phyloP scores from a whole-genome alignment of 2,113 vertebrate species.

The Peromyscus californicus region DNA sequence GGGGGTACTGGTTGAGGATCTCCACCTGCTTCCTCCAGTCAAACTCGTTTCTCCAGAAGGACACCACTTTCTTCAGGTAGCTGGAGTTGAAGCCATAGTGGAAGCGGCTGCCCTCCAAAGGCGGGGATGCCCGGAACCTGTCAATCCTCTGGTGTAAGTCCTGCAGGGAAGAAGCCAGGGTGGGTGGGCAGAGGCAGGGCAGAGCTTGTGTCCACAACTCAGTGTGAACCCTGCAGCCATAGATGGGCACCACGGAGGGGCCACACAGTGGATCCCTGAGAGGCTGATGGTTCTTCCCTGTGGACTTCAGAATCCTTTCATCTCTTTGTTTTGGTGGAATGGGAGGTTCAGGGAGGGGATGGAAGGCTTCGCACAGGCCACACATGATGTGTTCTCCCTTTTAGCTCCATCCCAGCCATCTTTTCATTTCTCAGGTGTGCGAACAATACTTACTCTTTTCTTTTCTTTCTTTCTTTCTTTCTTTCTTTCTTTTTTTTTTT shows the following conservation, averaged over 20 bases:
- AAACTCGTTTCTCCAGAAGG: conserved; percentile 90
- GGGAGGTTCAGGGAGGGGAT: not conserved
- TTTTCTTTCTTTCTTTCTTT: no score
- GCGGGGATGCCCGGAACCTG: conserved; percentile 81
- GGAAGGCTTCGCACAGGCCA: not conserved
- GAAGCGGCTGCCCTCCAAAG: conserved; percentile 87
- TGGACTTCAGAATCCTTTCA: not conserved
- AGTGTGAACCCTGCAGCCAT: no score
- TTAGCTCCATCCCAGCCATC: not conserved
- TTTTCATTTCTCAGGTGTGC: not conserved
- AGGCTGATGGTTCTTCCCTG: not conserved
- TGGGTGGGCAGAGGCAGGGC: not conserved
- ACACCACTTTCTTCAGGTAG: conserved; percentile 86
- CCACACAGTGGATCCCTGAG: not conserved
- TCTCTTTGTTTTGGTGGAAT: not conserved
- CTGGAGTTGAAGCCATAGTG: conserved; percentile 87
- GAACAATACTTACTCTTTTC: not conserved
- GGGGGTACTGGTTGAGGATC: conserved; percentile 88
- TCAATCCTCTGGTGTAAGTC: conserved; percentile 88
- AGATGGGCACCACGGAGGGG: no score
- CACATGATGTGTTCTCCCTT: not conserved
- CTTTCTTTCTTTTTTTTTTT: no score
- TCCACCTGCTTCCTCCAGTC: conserved; percentile 90
- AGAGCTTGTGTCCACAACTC: rapidly evolving
- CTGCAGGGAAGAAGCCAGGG: conserved; percentile 65